Evolutionary conservation across 2,113 vertebrate species (phyloP).

Genomic region (Emberiza fucata): DNA sequence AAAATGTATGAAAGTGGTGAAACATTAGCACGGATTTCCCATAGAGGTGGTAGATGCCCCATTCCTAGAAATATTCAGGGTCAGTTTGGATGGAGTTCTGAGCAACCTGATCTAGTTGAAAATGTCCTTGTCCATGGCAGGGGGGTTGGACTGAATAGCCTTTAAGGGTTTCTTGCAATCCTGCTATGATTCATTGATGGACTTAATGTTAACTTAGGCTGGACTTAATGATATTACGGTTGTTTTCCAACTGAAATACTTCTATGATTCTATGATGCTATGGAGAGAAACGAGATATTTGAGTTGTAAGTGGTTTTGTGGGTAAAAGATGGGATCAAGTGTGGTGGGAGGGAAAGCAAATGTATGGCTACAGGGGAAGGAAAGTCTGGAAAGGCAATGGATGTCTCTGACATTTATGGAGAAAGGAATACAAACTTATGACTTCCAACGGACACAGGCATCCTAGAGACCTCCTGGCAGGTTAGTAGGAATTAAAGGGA

Average conservation of each 20-base stretch:
- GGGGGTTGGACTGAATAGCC: fast-evolving
- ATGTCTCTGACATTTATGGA: not conserved
- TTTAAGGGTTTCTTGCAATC: not conserved
- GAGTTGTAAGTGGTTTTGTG: not conserved
- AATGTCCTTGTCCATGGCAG: not conserved
- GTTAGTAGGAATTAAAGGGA: not conserved
- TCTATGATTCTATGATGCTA: not conserved
- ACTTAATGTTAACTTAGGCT: not conserved
- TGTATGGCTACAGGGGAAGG: not conserved
- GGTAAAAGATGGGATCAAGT: not conserved
- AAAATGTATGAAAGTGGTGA: not conserved
- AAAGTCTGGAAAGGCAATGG: not conserved
- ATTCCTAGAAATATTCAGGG: not conserved
- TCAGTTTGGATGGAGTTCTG: not conserved
- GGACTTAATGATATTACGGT: fast-evolving
- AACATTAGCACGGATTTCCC: not conserved
- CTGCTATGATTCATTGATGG: not conserved
- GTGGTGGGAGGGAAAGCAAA: not conserved
- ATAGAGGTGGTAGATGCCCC: not conserved
- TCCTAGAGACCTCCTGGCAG: not conserved
- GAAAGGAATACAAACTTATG: not conserved
- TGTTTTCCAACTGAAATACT: not conserved
- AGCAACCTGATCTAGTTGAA: not conserved
- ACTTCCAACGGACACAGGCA: not conserved
- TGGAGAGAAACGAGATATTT: not conserved